Conservation (phyloP, 1,140 invertebrate species). For the Frieseomelitta varia region DNA sequence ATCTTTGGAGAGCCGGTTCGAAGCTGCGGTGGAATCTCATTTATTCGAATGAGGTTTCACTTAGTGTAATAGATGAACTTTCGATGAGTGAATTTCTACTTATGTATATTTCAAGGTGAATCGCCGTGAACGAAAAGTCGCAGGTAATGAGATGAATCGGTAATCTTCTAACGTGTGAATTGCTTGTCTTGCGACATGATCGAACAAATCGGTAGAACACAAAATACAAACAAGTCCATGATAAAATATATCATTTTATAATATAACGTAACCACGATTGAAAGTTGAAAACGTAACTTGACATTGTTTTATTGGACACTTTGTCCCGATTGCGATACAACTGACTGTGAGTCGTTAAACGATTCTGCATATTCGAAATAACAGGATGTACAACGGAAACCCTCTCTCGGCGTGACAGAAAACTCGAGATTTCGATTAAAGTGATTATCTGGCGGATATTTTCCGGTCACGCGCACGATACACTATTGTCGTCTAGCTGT, state of each 20-base stretch:
- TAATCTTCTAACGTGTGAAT: too few species aligned
- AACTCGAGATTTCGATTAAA: constrained; percentile 17
- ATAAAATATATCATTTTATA: not conserved
- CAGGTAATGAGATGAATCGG: not conserved
- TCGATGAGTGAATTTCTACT: not conserved
- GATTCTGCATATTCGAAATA: not conserved
- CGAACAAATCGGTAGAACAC: not conserved
- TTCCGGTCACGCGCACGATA: constrained; percentile 2
- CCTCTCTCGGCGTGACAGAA: not conserved
- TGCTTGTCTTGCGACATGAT: too few species aligned
- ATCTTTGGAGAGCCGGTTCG: too few species aligned
- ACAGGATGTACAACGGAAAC: not conserved
- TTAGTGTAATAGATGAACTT: too few species aligned
- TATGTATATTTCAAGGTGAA: not conserved
- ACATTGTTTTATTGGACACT: not conserved
- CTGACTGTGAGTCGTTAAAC: too few species aligned
- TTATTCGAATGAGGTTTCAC: too few species aligned
- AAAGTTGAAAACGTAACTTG: not conserved
- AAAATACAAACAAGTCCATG: not conserved
- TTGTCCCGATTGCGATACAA: too few species aligned
- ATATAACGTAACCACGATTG: not conserved
- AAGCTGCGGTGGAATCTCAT: too few species aligned
- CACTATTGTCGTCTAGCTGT: not conserved
- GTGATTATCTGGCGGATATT: constrained; percentile 16
- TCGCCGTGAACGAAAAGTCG: not conserved